Evolutionary conservation across 1,140 invertebrate genomes (phyloP).

Genomic region (Cryptotermes secundus): DNA sequence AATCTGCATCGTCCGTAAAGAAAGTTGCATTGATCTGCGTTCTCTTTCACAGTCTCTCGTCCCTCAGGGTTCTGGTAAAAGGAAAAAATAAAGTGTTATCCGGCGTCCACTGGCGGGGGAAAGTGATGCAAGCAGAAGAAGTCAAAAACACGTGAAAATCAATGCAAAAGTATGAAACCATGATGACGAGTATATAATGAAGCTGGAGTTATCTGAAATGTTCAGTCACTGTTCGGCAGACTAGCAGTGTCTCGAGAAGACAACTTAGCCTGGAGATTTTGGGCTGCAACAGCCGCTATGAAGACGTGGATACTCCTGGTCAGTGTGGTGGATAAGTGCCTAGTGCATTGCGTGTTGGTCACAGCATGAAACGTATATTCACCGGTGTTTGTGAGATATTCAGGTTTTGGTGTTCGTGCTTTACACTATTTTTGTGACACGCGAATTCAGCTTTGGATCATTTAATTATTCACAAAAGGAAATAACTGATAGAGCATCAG

Average conservation of each 20-base stretch:
- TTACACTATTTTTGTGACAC: not conserved
- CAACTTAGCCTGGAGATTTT: not conserved
- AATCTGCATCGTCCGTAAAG: not conserved
- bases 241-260: not conserved
- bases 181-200: not conserved
- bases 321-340: not conserved
- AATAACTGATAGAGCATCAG: too few species aligned
- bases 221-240: conserved; percentile 10
- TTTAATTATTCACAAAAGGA: too few species aligned
- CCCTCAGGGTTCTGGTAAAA: not conserved
- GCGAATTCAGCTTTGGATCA: too few species aligned
- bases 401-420: not conserved
- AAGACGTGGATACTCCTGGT: conserved; percentile 18
- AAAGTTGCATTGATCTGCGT: not conserved
- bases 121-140: not conserved
- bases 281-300: not conserved
- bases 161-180: not conserved
- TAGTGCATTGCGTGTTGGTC: not conserved
- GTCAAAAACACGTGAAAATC: too few species aligned
- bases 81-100: not conserved
- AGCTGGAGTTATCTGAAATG: not conserved
- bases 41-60: not conserved
- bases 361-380: not conserved
- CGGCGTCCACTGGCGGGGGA: not conserved
- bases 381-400: not conserved